Evolutionary conservation across 2,797 vertebrate species (phyloP), one percentile per base, ranked within the genome.

Genomic region (Lithobates sylvaticus): DNA sequence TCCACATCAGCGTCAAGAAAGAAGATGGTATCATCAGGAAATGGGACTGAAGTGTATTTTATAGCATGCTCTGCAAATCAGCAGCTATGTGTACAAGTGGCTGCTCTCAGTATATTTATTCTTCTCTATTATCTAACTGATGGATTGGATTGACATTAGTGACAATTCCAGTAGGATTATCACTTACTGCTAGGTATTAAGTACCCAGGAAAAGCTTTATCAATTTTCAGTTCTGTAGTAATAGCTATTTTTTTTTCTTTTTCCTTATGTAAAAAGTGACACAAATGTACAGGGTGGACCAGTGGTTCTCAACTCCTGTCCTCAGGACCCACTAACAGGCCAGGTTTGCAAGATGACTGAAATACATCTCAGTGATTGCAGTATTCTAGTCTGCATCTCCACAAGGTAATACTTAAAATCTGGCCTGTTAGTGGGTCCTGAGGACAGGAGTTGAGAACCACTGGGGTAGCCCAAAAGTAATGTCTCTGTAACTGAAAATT

Each of bases 81-180:
- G 27, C 29, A 88, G 83, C 71, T n/a, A 67, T 89, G 90, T 91
- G 89, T 85, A 27, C 12, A 29, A 34, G 44, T n/a, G 44, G 3
- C n/a, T 73, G n/a, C 70, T 76, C 36, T n/a, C 61, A 86, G 72
- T 54, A 9, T 75, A 67, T 76, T 68, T 76, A 86, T 81, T 50
- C 15, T 73, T 54, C 10, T 58, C n/a, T 42, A 50, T 39, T 81
- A 81, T 29, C 2, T 15, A 8, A 10, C 3, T 70, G 64, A 64
- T 71, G 64, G 64, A 86, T 75, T 58, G 34, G 5, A 23, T n/a
- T 42, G 27, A 29, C 29, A 69, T 69, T 84, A 76, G 44, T 36
- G 44, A 80, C 47, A 16, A 70, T 23, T 34, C 27, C 67, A n/a
- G 10, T 23, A n/a, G 44, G 21, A 80, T 21, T 23, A 34, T 36